Evolutionary conservation across 2,797 vertebrate genomes (phyloP), one percentile per base, ranked within the genome.

Genomic region (Notolabrus celidotus): DNA sequence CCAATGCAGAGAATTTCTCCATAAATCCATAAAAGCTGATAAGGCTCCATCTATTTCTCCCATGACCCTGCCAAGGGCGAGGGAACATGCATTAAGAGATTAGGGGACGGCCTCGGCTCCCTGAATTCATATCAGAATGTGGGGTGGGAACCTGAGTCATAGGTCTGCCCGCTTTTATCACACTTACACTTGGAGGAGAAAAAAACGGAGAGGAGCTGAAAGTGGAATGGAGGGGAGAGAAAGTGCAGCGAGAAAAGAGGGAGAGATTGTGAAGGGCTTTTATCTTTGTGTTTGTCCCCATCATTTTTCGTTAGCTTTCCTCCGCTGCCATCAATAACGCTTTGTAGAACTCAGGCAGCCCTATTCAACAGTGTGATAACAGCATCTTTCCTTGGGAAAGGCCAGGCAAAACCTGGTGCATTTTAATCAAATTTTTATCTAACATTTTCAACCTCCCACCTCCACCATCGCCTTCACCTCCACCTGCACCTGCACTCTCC

Each of bases 81-180:
- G 81, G 82, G 86, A 92, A 92, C 91, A 92, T 87, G 89, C 89
- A 92, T 92, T 92, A 92, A 82, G 85, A 93, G 92, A 94, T 94
- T 93, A 93, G 89, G 83, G 83, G 82, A 86, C 27, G 54, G 86
- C 86, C 84, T 77, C 73, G n/a, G 84, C 75, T 84, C 71, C 71
- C 82, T 76, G 86, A 87, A 87, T 87, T 89, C 88, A 87, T 89
- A 92, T 89, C 85, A 82, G 83, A 83, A 84, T 63, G 77, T 38
- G 54, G 60, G 79, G 67, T 77, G 74, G 82, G 80, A 83, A 78
- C 75, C 85, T 71, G 86, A 88, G 85, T 84, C 88, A 82, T 59
- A 86, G 86, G 80, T 89, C 81, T 77, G 78, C 71, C 61, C 9
- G 68, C 83, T 86, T 91, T 91, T 91, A 92, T 92, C 90, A 81